phyloP scores from a whole-genome alignment of 1,140 invertebrate genomes.

The Forficula auricularia region DNA sequence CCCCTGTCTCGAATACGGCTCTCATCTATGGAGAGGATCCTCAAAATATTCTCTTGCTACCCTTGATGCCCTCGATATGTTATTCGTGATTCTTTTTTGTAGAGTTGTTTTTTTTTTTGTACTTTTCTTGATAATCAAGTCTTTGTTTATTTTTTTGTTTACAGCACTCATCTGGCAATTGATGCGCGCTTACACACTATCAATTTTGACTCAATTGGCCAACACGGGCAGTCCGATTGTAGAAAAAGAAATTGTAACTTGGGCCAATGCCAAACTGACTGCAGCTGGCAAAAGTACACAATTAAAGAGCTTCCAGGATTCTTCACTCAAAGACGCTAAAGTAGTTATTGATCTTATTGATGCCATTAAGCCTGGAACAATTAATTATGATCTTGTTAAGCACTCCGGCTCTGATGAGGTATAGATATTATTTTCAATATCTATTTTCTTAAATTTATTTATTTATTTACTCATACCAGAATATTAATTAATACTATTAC shows the following conservation, averaged over 20 bases:
- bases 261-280: conserved; percentile 87
- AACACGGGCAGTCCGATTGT: conserved; percentile 75
- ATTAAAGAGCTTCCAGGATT: conserved; percentile 80
- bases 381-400: conserved; percentile 84
- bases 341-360: conserved; percentile 92
- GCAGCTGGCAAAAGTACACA: conserved; percentile 58
- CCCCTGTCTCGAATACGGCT: no score
- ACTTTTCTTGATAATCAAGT: no score
- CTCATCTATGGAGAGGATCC: no score
- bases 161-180: conserved; percentile 96
- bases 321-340: conserved; percentile 60
- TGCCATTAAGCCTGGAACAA: conserved; percentile 84
- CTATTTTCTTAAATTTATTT: no score
- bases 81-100: no score
- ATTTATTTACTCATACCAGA: no score
- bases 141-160: no score
- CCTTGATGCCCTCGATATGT: neutral
- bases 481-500: no score
- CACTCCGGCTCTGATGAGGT: conserved; percentile 64
- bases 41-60: no score
- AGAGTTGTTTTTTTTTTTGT: no score
- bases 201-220: conserved; percentile 74
- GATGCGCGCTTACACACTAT: conserved; percentile 95
- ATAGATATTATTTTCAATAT: conserved; percentile 20
- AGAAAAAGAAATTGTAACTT: conserved; percentile 88